These are phyloP conservation scores for Camponotus fellah DNA, from an alignment of 2,888 invertebrate genomes.

Conservation along the genomic window DNA sequence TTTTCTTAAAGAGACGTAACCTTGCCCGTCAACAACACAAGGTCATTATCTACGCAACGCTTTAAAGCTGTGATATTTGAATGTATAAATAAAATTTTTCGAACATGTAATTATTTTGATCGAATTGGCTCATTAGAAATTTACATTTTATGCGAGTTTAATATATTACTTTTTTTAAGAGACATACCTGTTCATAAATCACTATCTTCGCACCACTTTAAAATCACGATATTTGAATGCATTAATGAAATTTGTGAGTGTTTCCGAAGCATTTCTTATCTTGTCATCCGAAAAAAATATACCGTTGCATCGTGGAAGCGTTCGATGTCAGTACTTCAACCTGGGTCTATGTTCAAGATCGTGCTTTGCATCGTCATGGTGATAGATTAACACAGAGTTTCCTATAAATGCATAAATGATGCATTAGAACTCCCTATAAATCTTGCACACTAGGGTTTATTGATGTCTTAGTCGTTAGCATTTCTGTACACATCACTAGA, in stretches of 20 bases:
- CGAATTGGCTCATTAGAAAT: neutral
- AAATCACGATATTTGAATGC: neutral
- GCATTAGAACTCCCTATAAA: neutral
- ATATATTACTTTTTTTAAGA: neutral
- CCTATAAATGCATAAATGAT: constrained; percentile 5
- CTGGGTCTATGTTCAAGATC: neutral
- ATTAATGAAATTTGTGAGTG: constrained; percentile 14
- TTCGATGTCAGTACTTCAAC: constrained; percentile 3
- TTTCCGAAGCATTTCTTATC: neutral
- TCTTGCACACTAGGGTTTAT: neutral
- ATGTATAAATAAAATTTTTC: constrained; percentile 7
- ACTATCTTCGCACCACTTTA: neutral
- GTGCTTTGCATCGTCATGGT: neutral
- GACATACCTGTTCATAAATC: neutral
- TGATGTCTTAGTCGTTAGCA: neutral
- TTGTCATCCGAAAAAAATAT: constrained; percentile 1
- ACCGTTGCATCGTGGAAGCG: constrained; percentile 9
- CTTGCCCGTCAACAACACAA: no score
- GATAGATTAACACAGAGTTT: neutral
- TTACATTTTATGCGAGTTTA: neutral
- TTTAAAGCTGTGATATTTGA: neutral
- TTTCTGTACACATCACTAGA: neutral
- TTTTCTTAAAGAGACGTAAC: no score
- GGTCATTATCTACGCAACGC: neutral
- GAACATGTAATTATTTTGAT: neutral